phyloP scores from a whole-genome alignment of 2,888 invertebrate genomes.

The Sclerodermus sp. region DNA sequence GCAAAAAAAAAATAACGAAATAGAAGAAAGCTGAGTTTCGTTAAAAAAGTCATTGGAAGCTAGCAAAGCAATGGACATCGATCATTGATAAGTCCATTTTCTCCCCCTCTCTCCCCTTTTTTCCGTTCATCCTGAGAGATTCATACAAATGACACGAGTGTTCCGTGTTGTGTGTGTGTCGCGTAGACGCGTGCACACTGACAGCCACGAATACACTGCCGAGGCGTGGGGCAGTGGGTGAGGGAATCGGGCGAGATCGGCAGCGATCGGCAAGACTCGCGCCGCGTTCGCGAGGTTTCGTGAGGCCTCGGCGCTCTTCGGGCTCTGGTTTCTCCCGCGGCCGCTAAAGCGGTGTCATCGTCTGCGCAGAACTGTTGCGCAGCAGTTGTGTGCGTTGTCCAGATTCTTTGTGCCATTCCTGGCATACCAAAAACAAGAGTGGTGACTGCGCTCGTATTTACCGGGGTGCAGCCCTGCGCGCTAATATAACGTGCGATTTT shows the following conservation, averaged over 20 bases:
- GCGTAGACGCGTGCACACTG: too few relatives aligned
- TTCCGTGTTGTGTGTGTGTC: too few relatives aligned
- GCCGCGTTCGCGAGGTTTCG: constrained; percentile 34
- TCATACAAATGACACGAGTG: too few relatives aligned
- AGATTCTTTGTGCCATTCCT: constrained; percentile 98
- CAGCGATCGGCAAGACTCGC: constrained; percentile 21
- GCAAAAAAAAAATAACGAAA: too few relatives aligned
- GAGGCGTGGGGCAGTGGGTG: neutral
- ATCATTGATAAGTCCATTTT: too few relatives aligned
- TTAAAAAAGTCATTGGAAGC: too few relatives aligned
- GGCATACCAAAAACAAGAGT: constrained; percentile 79
- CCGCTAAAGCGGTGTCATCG: constrained; percentile 68
- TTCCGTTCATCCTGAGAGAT: too few relatives aligned
- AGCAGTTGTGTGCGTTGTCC: constrained; percentile 87
- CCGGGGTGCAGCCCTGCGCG: constrained; percentile 46
- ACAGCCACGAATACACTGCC: too few relatives aligned
- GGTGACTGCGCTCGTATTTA: constrained; percentile 58
- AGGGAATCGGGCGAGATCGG: constrained; percentile 16
- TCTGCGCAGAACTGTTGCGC: constrained; percentile 81
- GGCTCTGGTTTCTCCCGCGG: constrained; percentile 60
- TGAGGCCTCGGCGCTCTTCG: constrained; percentile 34
- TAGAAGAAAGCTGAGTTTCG: too few relatives aligned
- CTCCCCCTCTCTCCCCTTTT: too few relatives aligned
- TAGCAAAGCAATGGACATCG: too few relatives aligned
- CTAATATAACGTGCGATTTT: constrained; percentile 20